Conservation (phyloP, 1,140 invertebrate genomes). For the Condylostylus longicornis region DNA sequence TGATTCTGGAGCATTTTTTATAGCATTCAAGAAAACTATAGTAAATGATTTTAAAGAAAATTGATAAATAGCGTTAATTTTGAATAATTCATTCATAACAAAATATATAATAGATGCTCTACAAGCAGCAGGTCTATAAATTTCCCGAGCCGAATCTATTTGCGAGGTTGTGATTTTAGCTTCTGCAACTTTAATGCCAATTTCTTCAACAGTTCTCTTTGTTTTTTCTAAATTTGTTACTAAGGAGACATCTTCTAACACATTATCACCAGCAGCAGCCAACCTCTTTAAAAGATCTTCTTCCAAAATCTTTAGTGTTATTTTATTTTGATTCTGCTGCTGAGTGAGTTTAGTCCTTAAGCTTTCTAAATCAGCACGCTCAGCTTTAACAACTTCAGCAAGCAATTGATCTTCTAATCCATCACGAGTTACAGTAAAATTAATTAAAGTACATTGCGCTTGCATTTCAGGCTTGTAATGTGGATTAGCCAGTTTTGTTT, state of each 20-base stretch:
- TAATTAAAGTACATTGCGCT: constrained; percentile 86
- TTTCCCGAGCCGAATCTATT: constrained; percentile 81
- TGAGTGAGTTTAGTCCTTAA: constrained; percentile 62
- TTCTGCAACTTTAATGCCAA: constrained; percentile 70
- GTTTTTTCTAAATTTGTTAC: constrained; percentile 88
- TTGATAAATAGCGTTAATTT: constrained; percentile 92
- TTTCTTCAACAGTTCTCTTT: constrained; percentile 82
- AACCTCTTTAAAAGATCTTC: constrained; percentile 74
- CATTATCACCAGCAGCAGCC: constrained; percentile 77
- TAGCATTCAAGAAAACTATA: constrained; percentile 80
- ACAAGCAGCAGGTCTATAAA: constrained; percentile 70
- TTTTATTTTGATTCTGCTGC: constrained; percentile 91
- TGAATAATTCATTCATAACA: constrained; percentile 81
- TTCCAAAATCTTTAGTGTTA: constrained; percentile 77
- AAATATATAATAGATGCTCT: constrained; percentile 86
- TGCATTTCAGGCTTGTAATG: constrained; percentile 96
- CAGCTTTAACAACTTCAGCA: constrained; percentile 84
- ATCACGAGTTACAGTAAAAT: constrained; percentile 87
- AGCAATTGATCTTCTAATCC: constrained; percentile 86
- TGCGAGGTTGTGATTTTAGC: constrained; percentile 70
- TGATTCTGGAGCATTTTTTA: constrained; percentile 48
- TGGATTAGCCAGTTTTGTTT: constrained; percentile 88
- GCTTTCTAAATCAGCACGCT: constrained; percentile 79
- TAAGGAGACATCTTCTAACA: constrained; percentile 75
- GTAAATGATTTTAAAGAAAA: constrained; percentile 92